These are phyloP conservation scores for Augochlorella aurata DNA, from an alignment of 2,888 invertebrate genomes.

Conservation along the genomic window DNA sequence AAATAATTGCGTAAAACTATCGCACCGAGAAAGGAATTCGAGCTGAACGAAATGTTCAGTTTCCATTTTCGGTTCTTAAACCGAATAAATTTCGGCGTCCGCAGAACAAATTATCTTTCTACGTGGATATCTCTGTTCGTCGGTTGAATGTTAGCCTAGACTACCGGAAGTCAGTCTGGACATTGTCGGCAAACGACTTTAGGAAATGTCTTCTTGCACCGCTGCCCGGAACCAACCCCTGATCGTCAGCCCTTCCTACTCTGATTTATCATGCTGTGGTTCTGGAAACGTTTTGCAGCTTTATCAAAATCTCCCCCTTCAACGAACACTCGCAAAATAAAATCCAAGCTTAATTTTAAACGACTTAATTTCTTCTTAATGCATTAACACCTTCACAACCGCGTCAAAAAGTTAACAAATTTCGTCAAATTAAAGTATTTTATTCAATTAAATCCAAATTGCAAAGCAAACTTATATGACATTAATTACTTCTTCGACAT, in stretches of 20 bases:
- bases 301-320: slow-evolving; percentile 1
- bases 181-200: slow-evolving; percentile 23
- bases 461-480: no score
- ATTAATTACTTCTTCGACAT: no score
- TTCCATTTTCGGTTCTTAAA: neutral
- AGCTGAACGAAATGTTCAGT: neutral
- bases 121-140: neutral
- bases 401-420: no score
- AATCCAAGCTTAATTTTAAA: no score
- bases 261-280: slow-evolving; percentile 59
- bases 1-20: neutral
- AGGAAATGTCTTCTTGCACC: slow-evolving; percentile 54
- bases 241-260: slow-evolving; percentile 55
- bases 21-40: neutral
- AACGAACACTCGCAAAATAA: neutral
- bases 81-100: neutral
- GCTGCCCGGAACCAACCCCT: slow-evolving; percentile 43
- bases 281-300: slow-evolving; percentile 12
- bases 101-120: neutral
- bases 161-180: slow-evolving; percentile 56
- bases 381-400: no score
- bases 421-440: no score
- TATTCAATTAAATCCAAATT: no score
- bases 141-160: slow-evolving; percentile 22
- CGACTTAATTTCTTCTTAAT: neutral